These are phyloP conservation scores for Prietella phreatophila DNA, from an alignment of 2,113 vertebrate species.

Conservation along the genomic window DNA sequence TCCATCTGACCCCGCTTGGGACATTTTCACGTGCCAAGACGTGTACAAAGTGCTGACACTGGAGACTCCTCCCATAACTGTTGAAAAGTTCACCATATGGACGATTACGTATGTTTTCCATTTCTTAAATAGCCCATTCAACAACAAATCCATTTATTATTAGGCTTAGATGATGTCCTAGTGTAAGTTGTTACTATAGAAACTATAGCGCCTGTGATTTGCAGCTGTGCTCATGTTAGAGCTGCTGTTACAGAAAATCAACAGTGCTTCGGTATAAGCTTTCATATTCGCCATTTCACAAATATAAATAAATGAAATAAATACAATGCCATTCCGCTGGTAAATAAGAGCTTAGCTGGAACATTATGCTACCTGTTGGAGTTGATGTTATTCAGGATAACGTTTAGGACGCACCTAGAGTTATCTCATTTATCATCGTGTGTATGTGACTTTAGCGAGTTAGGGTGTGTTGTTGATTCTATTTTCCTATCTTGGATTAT, in stretches of 20 bases:
- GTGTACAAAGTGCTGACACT: too few species aligned
- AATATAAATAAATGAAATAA: too few species aligned
- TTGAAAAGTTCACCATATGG: too few species aligned
- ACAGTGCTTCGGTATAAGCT: neutral
- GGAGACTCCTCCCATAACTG: too few species aligned
- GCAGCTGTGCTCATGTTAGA: neutral
- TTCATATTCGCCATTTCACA: neutral
- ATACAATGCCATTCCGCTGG: neutral
- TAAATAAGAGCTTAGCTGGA: neutral
- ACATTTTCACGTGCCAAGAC: too few species aligned
- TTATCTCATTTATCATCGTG: neutral
- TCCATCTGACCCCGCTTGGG: too few species aligned
- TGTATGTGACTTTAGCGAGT: neutral
- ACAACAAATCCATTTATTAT: too few species aligned
- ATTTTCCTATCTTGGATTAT: neutral
- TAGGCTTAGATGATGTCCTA: too few species aligned
- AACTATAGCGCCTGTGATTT: neutral
- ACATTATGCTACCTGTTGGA: neutral
- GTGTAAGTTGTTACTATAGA: too few species aligned
- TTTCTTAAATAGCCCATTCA: too few species aligned
- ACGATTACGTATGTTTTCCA: too few species aligned
- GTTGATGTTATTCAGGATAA: neutral
- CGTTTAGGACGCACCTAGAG: neutral
- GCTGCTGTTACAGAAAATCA: too few species aligned
- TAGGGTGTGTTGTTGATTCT: neutral